Evolutionary conservation across 2,113 vertebrate genomes (phyloP), one percentile per base, ranked within the genome.

Genomic region (Carassius gibelio): DNA sequence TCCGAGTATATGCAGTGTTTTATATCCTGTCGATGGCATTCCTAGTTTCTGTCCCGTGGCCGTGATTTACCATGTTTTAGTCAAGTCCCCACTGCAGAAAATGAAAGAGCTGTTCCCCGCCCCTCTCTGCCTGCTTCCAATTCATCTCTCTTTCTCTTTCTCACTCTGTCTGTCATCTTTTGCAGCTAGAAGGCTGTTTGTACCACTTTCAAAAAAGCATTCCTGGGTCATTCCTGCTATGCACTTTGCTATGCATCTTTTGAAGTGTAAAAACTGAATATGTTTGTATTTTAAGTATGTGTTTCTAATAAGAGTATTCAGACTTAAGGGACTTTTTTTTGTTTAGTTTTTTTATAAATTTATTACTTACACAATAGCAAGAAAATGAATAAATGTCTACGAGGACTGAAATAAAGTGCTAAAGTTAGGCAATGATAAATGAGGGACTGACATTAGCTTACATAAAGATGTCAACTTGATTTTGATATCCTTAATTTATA

Each of bases 21-120:
- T 94, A 94, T 94, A 90, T 91, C 84, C 91, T 92, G 92, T 92
- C 93, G 90, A 66, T 14, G 87, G 88, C 89, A 89, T 90, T 89
- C 91, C 90, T 87, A 89, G 72, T 74, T 87, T 86, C 87, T 88
- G 90, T 90, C 90, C 82, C 55, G n/a, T 90, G 52, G 82, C 83
- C 64, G 26, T 91, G 92, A 94, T 93, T 94, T 94, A 94, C 90
- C 86, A 90, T 91, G 87, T 38, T 57, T 75, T 85, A 85, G 87
- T 76, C 55, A 90, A 88, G 81, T 71, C 59, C 69, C 87, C 90
- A 50, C 14, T 55, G 74, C 48, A 75, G 23, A 69, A 69, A 69
- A 69, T 69, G 66, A 69, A 69, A 69, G 66, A 75, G 48, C 23
- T 30, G 23, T 75, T 55, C 55, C 8, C 34, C 80, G 15, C 34